A percentile compares a stretch with the other conserved stretches of the same genome.
phyloP scores from a whole-genome alignment of 2,888 invertebrate genomes.

The Dioctria rufipes region DNA sequence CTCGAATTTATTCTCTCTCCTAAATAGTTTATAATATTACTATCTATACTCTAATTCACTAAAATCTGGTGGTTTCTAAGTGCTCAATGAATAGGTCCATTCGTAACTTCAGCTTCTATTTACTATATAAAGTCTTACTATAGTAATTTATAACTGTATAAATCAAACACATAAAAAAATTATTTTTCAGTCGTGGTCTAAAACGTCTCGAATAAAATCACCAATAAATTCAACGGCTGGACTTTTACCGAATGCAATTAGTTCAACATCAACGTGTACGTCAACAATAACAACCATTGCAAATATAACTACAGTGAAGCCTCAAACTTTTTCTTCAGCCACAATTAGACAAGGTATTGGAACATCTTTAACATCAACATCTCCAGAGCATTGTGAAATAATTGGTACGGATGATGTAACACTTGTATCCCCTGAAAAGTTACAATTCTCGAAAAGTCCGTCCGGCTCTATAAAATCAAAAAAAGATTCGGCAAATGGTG shows the following conservation, averaged over 20 bases:
- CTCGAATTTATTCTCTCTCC: too few species aligned
- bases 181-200: constrained; percentile 64
- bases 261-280: constrained; percentile 62
- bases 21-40: too few species aligned
- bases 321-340: constrained; percentile 68
- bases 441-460: constrained; percentile 73
- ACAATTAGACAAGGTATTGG: constrained; percentile 70
- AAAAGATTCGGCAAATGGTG: constrained; percentile 71
- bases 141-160: too few species aligned
- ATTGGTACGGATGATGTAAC: constrained; percentile 66
- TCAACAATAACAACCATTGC: constrained; percentile 62
- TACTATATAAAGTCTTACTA: too few species aligned
- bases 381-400: constrained; percentile 68
- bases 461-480: constrained; percentile 74
- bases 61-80: too few species aligned
- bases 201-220: constrained; percentile 63
- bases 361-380: constrained; percentile 67
- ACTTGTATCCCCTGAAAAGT: constrained; percentile 67
- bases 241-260: constrained; percentile 17
- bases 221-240: constrained; percentile 53
- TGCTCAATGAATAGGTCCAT: too few species aligned
- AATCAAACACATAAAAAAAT: too few species aligned
- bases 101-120: too few species aligned
- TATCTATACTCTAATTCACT: too few species aligned
- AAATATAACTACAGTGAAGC: constrained; percentile 62